A percentile compares a stretch with the other conserved stretches of the same genome.
Evolutionary conservation across 2,797 vertebrate species (phyloP).

Genomic region (Mormyrops attenuatus): DNA sequence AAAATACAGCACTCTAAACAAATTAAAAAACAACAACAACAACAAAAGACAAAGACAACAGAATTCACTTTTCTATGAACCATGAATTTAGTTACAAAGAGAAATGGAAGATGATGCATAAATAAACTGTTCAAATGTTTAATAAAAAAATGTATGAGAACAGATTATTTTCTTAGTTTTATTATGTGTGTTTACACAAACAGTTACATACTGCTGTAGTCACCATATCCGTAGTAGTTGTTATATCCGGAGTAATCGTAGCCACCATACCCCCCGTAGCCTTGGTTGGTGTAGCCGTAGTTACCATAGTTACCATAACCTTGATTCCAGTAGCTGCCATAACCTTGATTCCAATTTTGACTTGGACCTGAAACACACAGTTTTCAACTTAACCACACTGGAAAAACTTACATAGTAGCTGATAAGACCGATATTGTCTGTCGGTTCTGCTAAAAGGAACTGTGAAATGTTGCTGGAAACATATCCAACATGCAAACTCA

Average conservation of each 20-base stretch:
- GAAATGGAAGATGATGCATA: constrained; percentile 47
- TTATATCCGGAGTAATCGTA: constrained; percentile 98
- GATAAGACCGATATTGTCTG: not conserved
- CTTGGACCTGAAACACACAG: constrained; percentile 71
- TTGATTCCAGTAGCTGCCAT: constrained; percentile 97
- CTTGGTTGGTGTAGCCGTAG: constrained; percentile 95
- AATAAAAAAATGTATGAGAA: constrained; percentile 31
- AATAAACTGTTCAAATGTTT: constrained; percentile 50
- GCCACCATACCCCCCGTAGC: constrained; percentile 91
- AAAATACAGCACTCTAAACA: constrained; percentile 34
- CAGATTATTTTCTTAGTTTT: constrained; percentile 37
- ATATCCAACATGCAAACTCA: not conserved
- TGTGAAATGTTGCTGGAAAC: not conserved
- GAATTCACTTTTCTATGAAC: constrained; percentile 35
- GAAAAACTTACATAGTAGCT: not conserved
- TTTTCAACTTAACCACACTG: constrained; percentile 12
- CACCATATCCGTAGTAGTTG: constrained; percentile 97
- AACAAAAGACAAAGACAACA: constrained; percentile 33
- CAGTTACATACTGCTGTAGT: constrained; percentile 89
- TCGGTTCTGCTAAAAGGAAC: not conserved
- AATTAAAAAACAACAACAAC: constrained; percentile 31
- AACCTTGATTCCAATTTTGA: constrained; percentile 96
- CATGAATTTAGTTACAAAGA: constrained; percentile 31
- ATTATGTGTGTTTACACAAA: constrained; percentile 41
- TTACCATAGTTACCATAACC: constrained; percentile 84